A percentile compares a stretch with the other conserved stretches of the same genome.
phyloP scores from a whole-genome alignment of 1,140 invertebrate species.

The Zaprionus nigranus region DNA sequence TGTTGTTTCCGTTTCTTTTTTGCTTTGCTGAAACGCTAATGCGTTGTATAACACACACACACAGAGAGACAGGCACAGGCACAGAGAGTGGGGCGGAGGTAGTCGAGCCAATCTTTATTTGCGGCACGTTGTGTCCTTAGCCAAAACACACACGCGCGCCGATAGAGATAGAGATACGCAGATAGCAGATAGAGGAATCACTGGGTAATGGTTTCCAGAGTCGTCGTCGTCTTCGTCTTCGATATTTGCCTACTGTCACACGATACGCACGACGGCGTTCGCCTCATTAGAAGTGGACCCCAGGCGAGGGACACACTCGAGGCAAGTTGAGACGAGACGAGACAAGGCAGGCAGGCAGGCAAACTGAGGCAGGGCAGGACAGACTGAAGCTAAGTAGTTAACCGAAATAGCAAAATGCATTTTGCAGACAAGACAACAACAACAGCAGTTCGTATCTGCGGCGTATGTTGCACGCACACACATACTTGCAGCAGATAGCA shows the following conservation, averaged over 20 bases:
- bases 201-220: constrained; percentile 9
- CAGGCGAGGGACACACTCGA: neutral
- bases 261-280: constrained; percentile 54
- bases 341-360: neutral
- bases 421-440: constrained; percentile 56
- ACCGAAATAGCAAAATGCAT: constrained; percentile 68
- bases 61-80: neutral
- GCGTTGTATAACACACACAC: constrained; percentile 28
- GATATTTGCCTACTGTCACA: constrained; percentile 60
- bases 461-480: constrained; percentile 25
- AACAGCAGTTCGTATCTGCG: constrained; percentile 23
- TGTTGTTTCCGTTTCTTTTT: constrained; percentile 7
- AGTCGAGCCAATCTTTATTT: constrained; percentile 56
- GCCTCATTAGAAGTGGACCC: constrained; percentile 42
- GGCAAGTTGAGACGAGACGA: neutral
- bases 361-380: neutral
- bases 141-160: constrained; percentile 14
- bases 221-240: constrained; percentile 7
- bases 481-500: constrained; percentile 42
- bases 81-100: neutral
- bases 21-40: constrained; percentile 47
- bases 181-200: constrained; percentile 23
- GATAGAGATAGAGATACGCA: constrained; percentile 13
- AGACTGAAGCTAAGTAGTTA: constrained; percentile 25
- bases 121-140: constrained; percentile 52